Evolutionary conservation across 1,140 invertebrate species (phyloP).

Genomic region (Coptotermes formosanus): DNA sequence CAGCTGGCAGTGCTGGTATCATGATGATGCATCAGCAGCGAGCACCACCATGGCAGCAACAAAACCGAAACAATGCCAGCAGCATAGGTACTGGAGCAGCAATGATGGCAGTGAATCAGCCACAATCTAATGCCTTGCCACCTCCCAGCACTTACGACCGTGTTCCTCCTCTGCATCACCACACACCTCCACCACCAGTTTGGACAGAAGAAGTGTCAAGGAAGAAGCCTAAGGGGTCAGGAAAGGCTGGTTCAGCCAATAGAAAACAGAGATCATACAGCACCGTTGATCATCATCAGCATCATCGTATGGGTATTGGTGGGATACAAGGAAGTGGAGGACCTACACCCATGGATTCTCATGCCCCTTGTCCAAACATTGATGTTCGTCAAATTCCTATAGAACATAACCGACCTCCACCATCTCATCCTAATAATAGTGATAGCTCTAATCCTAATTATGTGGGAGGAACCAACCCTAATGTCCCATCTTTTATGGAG

Average conservation of each 20-base stretch:
- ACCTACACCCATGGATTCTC: background rate
- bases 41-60: constrained; percentile 64
- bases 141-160: constrained; percentile 56
- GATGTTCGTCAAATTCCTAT: constrained; percentile 51
- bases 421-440: constrained; percentile 34
- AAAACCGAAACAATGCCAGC: constrained; percentile 41
- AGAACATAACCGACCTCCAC: constrained; percentile 47
- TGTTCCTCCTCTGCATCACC: constrained; percentile 70
- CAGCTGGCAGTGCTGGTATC: background rate
- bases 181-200: constrained; percentile 58
- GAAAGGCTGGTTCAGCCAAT: constrained; percentile 38
- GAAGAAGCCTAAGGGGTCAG: constrained; percentile 55
- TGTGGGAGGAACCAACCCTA: constrained; percentile 33
- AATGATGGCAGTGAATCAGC: constrained; percentile 9
- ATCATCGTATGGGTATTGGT: constrained; percentile 31
- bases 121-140: constrained; percentile 36
- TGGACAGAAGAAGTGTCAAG: constrained; percentile 62
- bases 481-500: constrained; percentile 74
- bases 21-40: constrained; percentile 39
- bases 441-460: constrained; percentile 22
- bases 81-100: constrained; percentile 19
- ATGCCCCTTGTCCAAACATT: constrained; percentile 54
- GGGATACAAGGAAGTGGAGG: background rate
- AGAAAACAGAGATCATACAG: constrained; percentile 58
- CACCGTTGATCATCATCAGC: constrained; percentile 41